Conservation (phyloP, 1,140 invertebrate species). For the Neodiprion pinetum region DNA sequence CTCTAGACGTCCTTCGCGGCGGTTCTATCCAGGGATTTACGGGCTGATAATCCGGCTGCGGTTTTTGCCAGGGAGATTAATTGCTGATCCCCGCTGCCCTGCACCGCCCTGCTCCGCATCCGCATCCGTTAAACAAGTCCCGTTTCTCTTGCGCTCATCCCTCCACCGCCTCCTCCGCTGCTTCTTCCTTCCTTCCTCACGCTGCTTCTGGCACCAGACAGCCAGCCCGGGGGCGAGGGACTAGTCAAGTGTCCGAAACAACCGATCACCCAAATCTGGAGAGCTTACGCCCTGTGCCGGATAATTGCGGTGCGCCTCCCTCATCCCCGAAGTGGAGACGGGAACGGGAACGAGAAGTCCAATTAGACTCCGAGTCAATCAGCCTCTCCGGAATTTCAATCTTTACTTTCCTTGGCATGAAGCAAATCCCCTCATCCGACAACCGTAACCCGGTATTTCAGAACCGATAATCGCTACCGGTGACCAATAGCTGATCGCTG, state of each 20-base stretch:
- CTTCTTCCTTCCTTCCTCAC: not conserved
- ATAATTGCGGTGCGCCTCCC: not conserved
- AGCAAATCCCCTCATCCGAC: not conserved
- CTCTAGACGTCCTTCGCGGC: not conserved
- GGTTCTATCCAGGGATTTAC: constrained; percentile 12
- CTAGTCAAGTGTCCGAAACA: constrained; percentile 7
- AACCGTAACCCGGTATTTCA: not conserved
- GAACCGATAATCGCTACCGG: not conserved
- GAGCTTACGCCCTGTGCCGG: constrained; percentile 4
- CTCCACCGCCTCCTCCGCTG: not conserved
- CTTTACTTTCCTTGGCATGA: not conserved
- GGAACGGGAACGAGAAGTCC: not conserved
- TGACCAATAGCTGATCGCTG: not conserved
- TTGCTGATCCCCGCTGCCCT: constrained; percentile 9
- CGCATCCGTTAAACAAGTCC: not conserved
- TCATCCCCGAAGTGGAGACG: not conserved
- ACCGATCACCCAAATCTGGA: constrained; percentile 11
- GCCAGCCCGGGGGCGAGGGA: not conserved
- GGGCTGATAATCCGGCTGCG: constrained; percentile 12
- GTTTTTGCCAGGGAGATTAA: constrained; percentile 14
- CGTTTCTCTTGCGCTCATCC: not conserved
- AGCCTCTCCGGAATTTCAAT: not conserved
- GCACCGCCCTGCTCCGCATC: not conserved
- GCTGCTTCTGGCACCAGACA: not conserved
- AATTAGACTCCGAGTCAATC: constrained; percentile 5